Percentiles rank a stretch among this genome's conserved stretches.
Evolutionary conservation across 2,888 invertebrate species (phyloP).

Genomic region (Dromius quadrimaculatus): DNA sequence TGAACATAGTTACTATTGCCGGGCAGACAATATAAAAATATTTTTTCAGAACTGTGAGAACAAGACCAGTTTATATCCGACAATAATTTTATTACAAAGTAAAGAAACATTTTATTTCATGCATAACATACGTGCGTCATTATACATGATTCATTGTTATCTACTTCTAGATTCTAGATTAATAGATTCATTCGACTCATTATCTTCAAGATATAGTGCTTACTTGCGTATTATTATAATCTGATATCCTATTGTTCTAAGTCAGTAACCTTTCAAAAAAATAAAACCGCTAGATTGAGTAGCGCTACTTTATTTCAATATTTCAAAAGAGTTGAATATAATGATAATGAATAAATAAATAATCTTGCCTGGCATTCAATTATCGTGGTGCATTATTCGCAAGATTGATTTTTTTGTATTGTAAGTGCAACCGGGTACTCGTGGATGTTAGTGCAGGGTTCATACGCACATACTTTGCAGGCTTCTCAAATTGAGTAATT

Average conservation of each 20-base stretch:
- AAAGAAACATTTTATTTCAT: conserved; percentile 43
- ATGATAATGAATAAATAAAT: no score
- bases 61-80: conserved; percentile 41
- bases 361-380: no score
- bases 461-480: no score
- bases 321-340: conserved; percentile 2
- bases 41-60: conserved; percentile 50
- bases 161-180: conserved; percentile 49
- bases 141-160: conserved; percentile 49
- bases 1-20: conserved; percentile 5
- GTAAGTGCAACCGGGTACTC: no score
- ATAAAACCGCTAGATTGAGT: conserved; percentile 11
- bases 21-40: conserved; percentile 46
- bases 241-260: conserved; percentile 43
- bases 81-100: conserved; percentile 51
- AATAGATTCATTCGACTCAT: conserved; percentile 49
- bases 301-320: conserved; percentile 13
- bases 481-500: no score
- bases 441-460: no score
- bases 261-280: conserved; percentile 37
- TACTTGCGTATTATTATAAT: conserved; percentile 45
- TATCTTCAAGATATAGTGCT: conserved; percentile 41
- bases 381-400: no score
- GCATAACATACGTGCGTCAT: conserved; percentile 45
- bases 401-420: no score